phyloP scores from a whole-genome alignment of 2,113 vertebrate genomes.

The Anhinga rufa region DNA sequence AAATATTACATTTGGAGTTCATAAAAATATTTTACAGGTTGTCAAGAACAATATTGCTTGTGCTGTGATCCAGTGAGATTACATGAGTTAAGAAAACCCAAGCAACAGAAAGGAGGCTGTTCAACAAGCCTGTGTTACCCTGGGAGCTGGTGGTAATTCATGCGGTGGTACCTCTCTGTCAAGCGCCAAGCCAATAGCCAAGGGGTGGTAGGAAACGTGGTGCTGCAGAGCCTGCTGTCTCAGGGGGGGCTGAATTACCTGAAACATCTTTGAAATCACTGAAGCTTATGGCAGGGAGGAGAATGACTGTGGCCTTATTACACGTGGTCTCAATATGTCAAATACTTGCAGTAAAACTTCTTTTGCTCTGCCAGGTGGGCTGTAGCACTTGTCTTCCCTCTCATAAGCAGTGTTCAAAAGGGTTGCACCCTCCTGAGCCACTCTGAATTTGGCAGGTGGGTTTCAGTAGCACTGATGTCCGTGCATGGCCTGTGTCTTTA shows the following conservation, averaged over 20 bases:
- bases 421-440: neutral
- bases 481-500: accelerated
- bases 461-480: neutral
- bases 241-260: neutral
- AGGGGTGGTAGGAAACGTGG: neutral
- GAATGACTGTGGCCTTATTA: neutral
- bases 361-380: neutral
- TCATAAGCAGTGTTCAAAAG: neutral
- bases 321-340: neutral
- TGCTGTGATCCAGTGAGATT: neutral
- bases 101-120: neutral
- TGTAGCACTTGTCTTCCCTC: neutral
- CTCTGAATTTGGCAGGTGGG: neutral
- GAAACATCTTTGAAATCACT: neutral
- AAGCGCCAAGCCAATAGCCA: neutral
- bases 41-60: neutral
- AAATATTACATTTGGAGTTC: neutral
- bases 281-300: neutral
- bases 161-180: neutral
- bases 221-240: neutral
- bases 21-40: conserved; percentile 16
- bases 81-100: neutral
- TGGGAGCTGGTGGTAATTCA: neutral
- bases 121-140: neutral
- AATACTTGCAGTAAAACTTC: neutral